Evolutionary conservation across 2,113 vertebrate species (phyloP), one percentile per base, ranked within the genome.

Genomic region (Craseonycteris thonglongyai): DNA sequence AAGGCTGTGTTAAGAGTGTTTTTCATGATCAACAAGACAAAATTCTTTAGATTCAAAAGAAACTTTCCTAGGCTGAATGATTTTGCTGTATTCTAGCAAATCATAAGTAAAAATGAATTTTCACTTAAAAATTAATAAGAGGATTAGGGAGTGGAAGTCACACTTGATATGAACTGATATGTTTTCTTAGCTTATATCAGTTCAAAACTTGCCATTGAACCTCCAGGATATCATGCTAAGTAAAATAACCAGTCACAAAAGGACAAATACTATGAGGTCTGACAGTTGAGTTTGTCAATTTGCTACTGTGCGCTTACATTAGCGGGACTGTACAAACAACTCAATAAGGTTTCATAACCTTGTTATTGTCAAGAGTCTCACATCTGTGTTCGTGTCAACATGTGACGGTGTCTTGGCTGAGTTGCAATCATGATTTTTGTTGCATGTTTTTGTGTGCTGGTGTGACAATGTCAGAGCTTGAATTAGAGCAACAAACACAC

Each of bases 11-110:
- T 74, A 88, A 65, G 71, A 58, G 56, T 90, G 18, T 45, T 86
- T 85, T 88, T 91, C 42, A 6, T 94, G 19, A 7, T 89, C 56
- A 87, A 79, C 24, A 87, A 28, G 69, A 40, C 7, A 76, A 16
- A 90, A 59, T 86, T 95, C 33, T 69, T 90, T 66, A 72, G 54
- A 19, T 96, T 96, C 72, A 91, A 88, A 80, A 95, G 80, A 69
- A 96, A 22, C 69, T 93, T 95, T 94, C 45, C 35, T 90, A 88
- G 94, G 66, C 63, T 96, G 95, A 93, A 79, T 63, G 59, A 71
- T 94, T 96, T 96, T 95, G 71, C 51, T 82, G 6, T 93, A 87
- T 65, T 91, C 38, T 86, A 81, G 45, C 21, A 93, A 58, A 74
- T 85, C 68, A 86, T 86, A 85, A 71, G 42, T 90, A 88, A 91